Evolutionary conservation across 2,113 vertebrate species (phyloP), one percentile per base, ranked within the genome.

Genomic region (Ptychochromis oligacanthus): DNA sequence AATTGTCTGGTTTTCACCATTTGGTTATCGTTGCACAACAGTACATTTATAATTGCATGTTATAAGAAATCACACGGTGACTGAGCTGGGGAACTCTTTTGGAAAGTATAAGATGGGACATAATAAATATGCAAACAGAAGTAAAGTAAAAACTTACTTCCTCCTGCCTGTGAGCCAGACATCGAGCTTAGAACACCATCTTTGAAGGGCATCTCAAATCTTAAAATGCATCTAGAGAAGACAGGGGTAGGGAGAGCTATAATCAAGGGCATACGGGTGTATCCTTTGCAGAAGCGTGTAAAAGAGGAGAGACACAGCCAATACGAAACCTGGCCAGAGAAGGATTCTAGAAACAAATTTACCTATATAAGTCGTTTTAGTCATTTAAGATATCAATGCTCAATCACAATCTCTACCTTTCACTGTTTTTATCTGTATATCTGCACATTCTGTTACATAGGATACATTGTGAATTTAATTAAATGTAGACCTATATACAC

Each of bases 221-320:
- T 65, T 65, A 26, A 65, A 65, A 43, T 65, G 15, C 40, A 12
- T 49, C 64, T 70, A 40, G 62, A 70, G 64, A 67, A 49, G 40
- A 70, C 46, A 26, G 64, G 26, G 40, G 18, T 12, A 38, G 24
- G 62, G 17, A 67, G 22, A 67, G 40, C 8, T 67, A 18, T 0
- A 67, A 18, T 28, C 22, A 28, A 18, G 40, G 40, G 18, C 43
- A 7, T 12, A 43, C 12, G 13, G 3, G 3, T 11, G 40, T 17
- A 12, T 49, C 62, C 22, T 18, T n/a, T 46, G 22, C 11, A 40
- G 22, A 28, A 12, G 2, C 7, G 40, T 49, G 24, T 9, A 26
- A 67, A 49, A 28, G 9, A 11, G 2, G 64, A 46, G 64, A 46
- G 0, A 9, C 1, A 26, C 22, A 46, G 22, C 38, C 38, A 43